Base-by-base conservation (phyloP, 2,888 invertebrate species). In the Notocelia uddmanniana region DNA sequence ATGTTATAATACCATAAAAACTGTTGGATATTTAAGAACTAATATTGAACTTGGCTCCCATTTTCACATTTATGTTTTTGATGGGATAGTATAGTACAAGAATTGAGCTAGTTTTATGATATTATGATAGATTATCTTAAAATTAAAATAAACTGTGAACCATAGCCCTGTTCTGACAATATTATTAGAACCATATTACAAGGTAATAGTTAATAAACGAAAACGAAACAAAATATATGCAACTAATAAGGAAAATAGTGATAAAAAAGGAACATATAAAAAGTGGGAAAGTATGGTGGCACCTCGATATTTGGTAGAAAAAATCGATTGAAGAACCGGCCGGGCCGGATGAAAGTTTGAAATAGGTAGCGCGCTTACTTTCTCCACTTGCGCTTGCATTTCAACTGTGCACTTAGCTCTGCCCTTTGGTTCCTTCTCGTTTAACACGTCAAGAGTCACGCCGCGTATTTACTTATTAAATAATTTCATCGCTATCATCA, bases 321-420 rank as follows among this genome's bases (percentile, higher is more conserved):
- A 84, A 87, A 83, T 78, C 78, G 74, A 82, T 82, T 78, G 78
- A 76, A 87, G 89, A 87, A 89, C 89, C 88, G 84, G 89, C 88
- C 83, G 78, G 80, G 83, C 85, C 80, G 85, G 88, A 91, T 80
- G 90, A 90, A 90, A 90, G 90, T 88, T 85, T 81, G 81, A 79
- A 83, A 83, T 86, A 83, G 81, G 82, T 81, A 86, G 82, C 82
- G 83, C 83, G 79, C 79, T 80, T 85, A 92, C 91, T 91, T 92
- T 92, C 91, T 88, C 91, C 81, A 78, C 80, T 76, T 80, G 80
- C 48, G 37, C 62, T 78, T 73, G 74, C 78, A 77, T 73, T 77
- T 76, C 75, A 26, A 73, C 68, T 15, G 34, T 31, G 58, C 62
- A 54, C 67, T 57, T 59, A 45, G 26, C 34, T 41, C 21, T 31